Evolutionary conservation across 2,113 vertebrate genomes (phyloP).

Genomic region (Erinaceus europaeus): DNA sequence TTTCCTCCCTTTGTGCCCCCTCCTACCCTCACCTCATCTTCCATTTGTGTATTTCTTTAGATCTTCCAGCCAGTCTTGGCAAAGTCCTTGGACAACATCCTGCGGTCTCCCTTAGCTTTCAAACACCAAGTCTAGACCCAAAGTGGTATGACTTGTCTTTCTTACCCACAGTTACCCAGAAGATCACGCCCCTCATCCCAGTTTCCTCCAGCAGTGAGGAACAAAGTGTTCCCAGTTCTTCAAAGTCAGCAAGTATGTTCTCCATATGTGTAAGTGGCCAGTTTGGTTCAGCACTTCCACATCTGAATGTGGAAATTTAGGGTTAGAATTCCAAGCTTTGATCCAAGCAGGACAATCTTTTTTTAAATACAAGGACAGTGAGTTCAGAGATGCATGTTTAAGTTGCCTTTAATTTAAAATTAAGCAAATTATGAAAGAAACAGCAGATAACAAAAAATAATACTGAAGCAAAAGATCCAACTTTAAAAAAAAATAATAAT

Average conservation of each 20-base stretch:
- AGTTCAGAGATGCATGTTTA: background rate
- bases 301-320: slow-evolving; percentile 7
- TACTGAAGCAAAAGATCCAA: background rate
- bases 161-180: background rate
- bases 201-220: background rate
- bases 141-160: background rate
- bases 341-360: background rate
- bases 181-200: background rate
- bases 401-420: background rate
- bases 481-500: background rate
- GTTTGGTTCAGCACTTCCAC: background rate
- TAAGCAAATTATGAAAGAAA: background rate
- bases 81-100: background rate
- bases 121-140: background rate
- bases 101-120: background rate
- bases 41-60: background rate
- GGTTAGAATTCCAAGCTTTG: slow-evolving; percentile 23
- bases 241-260: background rate
- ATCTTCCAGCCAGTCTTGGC: background rate
- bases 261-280: background rate
- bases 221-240: background rate
- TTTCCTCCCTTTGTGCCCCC: background rate
- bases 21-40: background rate
- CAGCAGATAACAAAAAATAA: background rate
- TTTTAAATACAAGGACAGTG: slow-evolving; percentile 16